Conservation (phyloP, 2,113 vertebrate genomes). For the Microcebus griseorufus region DNA sequence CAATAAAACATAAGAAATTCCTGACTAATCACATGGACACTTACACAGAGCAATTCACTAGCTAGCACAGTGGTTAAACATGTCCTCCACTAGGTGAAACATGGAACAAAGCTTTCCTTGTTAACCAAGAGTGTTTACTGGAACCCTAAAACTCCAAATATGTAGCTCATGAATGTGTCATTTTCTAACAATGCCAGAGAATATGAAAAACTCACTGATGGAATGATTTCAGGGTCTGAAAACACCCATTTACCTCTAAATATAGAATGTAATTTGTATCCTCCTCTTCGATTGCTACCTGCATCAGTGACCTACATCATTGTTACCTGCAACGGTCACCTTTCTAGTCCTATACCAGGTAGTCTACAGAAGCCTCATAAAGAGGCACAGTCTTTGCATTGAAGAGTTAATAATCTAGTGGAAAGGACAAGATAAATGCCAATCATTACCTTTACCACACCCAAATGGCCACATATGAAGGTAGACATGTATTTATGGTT, state of each 20-base stretch:
- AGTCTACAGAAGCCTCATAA: neutral
- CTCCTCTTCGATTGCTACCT: neutral
- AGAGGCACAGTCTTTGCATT: neutral
- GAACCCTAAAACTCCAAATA: neutral
- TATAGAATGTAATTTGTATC: neutral
- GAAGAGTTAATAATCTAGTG: neutral
- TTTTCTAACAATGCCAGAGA: neutral
- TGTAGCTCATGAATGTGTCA: neutral
- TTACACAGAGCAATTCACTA: neutral
- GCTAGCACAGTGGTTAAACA: neutral
- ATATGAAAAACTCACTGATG: neutral
- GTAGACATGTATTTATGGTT: neutral
- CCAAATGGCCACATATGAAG: neutral
- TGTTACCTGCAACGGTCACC: neutral
- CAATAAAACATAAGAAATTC: neutral
- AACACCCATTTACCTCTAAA: neutral
- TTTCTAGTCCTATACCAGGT: neutral
- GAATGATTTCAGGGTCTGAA: neutral
- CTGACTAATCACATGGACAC: neutral
- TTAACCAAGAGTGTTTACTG: neutral
- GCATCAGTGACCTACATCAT: neutral
- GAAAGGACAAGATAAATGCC: neutral
- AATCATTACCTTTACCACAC: neutral
- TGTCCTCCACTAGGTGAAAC: neutral
- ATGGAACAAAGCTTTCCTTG: neutral